Percentiles rank a stretch among this genome's conserved stretches.
These are phyloP conservation scores for Hermaeophaga mercurialis DNA, from an alignment of 2,888 invertebrate species.

Conservation along the genomic window DNA sequence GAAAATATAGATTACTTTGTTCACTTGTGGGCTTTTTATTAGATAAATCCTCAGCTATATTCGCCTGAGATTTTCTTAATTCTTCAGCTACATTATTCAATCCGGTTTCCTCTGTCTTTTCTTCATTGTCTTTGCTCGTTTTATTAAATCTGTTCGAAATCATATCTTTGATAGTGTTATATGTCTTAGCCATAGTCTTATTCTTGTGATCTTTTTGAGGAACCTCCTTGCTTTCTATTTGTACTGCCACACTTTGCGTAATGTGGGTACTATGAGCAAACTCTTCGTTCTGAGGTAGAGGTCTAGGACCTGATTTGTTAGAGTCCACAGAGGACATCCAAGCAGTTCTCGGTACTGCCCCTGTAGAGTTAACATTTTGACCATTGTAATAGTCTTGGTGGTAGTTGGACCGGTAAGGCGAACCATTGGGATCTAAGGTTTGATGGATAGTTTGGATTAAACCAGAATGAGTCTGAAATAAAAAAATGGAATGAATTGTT, in stretches of 20 bases:
- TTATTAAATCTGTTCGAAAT: constrained; percentile 82
- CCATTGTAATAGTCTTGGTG: constrained; percentile 60
- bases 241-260: constrained; percentile 59
- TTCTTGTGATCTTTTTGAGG: constrained; percentile 59
- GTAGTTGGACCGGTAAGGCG: constrained; percentile 63
- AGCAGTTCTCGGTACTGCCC: constrained; percentile 53
- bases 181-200: constrained; percentile 76
- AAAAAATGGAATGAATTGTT: too few relatives aligned
- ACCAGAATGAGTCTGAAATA: constrained; percentile 51
- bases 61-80: constrained; percentile 58
- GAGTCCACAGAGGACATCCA: constrained; percentile 55
- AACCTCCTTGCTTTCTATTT: constrained; percentile 63
- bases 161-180: constrained; percentile 82
- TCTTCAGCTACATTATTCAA: constrained; percentile 70
- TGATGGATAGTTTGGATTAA: constrained; percentile 60
- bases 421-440: constrained; percentile 55
- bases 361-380: constrained; percentile 49
- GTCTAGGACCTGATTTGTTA: constrained; percentile 49
- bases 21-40: constrained; percentile 57
- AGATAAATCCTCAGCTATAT: constrained; percentile 45
- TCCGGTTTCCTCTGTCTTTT: constrained; percentile 64
- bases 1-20: constrained; percentile 56
- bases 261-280: constrained; percentile 13
- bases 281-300: constrained; percentile 49
- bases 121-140: constrained; percentile 64